Evolutionary conservation across 2,797 vertebrate genomes (phyloP).

Genomic region (Notoglanidium macrostoma): DNA sequence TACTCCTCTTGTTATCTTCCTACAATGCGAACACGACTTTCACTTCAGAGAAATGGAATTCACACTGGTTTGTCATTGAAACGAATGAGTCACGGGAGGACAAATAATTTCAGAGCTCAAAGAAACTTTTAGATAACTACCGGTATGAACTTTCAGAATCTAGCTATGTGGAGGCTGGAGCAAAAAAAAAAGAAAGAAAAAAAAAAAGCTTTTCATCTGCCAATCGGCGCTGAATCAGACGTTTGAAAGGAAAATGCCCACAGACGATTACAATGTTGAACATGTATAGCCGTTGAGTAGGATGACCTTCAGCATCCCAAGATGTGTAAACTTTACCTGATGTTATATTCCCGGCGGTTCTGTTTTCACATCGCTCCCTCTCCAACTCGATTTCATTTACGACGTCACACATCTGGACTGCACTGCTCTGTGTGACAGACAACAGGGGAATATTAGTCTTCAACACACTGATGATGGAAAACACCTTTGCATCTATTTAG

Average conservation of each 20-base stretch:
- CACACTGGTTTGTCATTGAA: constrained; percentile 38
- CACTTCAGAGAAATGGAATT: constrained; percentile 51
- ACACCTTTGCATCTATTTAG: constrained; percentile 4
- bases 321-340: constrained; percentile 69
- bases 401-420: constrained; percentile 77
- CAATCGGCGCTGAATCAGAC: constrained; percentile 12
- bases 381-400: constrained; percentile 76
- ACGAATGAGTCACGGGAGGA: constrained; percentile 45
- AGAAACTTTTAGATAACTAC: constrained; percentile 30
- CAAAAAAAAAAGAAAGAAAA: not conserved
- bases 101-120: constrained; percentile 44
- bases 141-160: constrained; percentile 35
- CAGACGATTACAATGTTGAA: constrained; percentile 22
- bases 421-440: constrained; percentile 63
- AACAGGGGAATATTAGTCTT: constrained; percentile 18
- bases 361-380: constrained; percentile 72
- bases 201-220: constrained; percentile 22
- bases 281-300: not conserved
- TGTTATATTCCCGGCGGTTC: constrained; percentile 73
- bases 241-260: constrained; percentile 33
- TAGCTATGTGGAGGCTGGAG: constrained; percentile 8
- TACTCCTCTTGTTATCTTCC: constrained; percentile 31
- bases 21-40: constrained; percentile 40
- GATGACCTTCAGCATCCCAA: constrained; percentile 12
- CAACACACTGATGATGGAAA: not conserved